Evolutionary conservation across 2,888 invertebrate species (phyloP).

Genomic region (Cabera pusaria): DNA sequence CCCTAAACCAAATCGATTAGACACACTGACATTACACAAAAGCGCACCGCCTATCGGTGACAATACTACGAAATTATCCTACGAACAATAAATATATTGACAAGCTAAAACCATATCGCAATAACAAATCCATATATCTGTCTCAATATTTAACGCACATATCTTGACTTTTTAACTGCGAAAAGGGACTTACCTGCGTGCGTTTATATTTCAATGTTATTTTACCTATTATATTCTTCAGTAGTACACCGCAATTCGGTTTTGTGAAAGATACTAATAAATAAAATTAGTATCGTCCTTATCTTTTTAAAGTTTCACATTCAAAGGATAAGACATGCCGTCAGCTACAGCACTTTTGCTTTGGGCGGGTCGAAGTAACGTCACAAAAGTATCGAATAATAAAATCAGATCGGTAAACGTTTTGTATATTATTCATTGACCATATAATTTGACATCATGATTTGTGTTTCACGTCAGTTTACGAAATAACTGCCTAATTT

Average conservation of each 20-base stretch:
- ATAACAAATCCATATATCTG: no score
- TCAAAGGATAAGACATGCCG: conserved; percentile 49
- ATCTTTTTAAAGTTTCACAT: conserved; percentile 40
- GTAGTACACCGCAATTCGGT: conserved; percentile 65
- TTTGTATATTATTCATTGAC: conserved; percentile 46
- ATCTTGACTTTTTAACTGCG: no score
- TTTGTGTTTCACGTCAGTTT: no score
- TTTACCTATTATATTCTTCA: conserved; percentile 14
- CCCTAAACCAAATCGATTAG: conserved; percentile 60
- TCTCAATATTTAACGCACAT: no score
- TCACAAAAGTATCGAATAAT: conserved; percentile 9
- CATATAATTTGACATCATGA: conserved; percentile 47
- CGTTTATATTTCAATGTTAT: conserved; percentile 1
- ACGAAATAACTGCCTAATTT: no score
- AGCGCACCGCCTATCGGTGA: conserved; percentile 52
- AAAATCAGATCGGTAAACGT: conserved; percentile 35
- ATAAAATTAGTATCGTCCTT: conserved; percentile 67
- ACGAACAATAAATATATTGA: no score
- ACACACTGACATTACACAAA: conserved; percentile 48
- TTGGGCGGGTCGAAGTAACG: conserved; percentile 42
- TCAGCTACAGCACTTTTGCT: no score
- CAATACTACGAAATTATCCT: conserved; percentile 34
- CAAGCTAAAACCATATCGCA: no score
- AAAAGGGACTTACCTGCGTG: no score
- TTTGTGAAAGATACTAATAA: conserved; percentile 71